Percentiles rank a stretch among this genome's conserved stretches.
phyloP scores from a whole-genome alignment of 1,140 invertebrate species.

The Zaprionus lachaisei region DNA sequence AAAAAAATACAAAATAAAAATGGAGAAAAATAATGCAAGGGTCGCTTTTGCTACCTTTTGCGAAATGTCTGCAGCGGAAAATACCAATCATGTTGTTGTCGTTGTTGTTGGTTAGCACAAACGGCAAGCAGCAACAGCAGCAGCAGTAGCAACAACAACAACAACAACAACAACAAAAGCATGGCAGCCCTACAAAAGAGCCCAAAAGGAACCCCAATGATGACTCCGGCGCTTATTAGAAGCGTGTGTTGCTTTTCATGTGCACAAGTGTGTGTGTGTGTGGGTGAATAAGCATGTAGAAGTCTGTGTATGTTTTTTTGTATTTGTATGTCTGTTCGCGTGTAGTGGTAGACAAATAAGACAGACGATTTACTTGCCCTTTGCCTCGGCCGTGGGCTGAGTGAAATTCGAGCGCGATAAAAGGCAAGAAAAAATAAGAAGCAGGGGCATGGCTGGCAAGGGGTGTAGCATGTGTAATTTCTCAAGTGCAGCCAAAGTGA shows the following conservation, averaged over 20 bases:
- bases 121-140: slow-evolving; percentile 20
- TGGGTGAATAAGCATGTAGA: slow-evolving; percentile 4
- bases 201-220: slow-evolving; percentile 44
- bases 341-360: slow-evolving; percentile 79
- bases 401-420: slow-evolving; percentile 71
- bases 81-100: slow-evolving; percentile 79
- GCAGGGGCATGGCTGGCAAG: not conserved
- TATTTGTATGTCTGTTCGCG: slow-evolving; percentile 17
- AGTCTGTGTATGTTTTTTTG: slow-evolving; percentile 8
- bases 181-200: slow-evolving; percentile 41
- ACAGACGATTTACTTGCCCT: slow-evolving; percentile 76
- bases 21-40: slow-evolving; percentile 59
- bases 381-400: slow-evolving; percentile 25
- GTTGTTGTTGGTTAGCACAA: slow-evolving; percentile 60
- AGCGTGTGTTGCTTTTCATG: slow-evolving; percentile 34
- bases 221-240: slow-evolving; percentile 66
- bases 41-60: slow-evolving; percentile 58
- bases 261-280: slow-evolving; percentile 25
- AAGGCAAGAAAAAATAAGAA: slow-evolving; percentile 40
- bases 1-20: slow-evolving; percentile 43
- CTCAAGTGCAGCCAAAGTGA: slow-evolving; percentile 75
- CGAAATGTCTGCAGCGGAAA: slow-evolving; percentile 80
- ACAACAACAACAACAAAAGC: slow-evolving; percentile 33
- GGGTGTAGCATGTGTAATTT: slow-evolving; percentile 69
- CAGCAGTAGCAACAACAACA: not conserved